Percentiles rank a stretch among this genome's conserved stretches.
These are phyloP conservation scores for Oncorhynchus clarkii DNA, from an alignment of 2,113 vertebrate species.

Conservation along the genomic window DNA sequence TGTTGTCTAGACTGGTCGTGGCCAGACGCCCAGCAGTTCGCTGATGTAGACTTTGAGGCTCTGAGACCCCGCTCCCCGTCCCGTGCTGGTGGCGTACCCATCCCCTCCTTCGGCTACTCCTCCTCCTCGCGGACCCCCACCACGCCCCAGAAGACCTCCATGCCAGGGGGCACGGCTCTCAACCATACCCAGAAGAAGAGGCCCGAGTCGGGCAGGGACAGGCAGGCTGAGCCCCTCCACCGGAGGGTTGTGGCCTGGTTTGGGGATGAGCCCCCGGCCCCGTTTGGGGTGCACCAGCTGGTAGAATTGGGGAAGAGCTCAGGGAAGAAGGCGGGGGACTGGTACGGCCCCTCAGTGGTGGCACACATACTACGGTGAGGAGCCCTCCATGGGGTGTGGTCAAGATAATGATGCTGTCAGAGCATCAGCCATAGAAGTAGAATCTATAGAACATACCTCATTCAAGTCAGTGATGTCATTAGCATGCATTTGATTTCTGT, in stretches of 20 bases:
- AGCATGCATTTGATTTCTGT: too few relatives aligned
- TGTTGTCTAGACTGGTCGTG: constrained; percentile 76
- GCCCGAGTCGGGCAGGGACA: constrained; percentile 41
- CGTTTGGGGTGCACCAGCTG: constrained; percentile 87
- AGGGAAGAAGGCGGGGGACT: constrained; percentile 90
- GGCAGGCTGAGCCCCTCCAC: constrained; percentile 75
- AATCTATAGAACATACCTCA: neutral
- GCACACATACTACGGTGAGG: constrained; percentile 90
- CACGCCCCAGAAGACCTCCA: constrained; percentile 48
- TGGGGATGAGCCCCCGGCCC: constrained; percentile 79
- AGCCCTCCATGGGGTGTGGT: neutral
- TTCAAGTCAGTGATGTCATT: too few relatives aligned
- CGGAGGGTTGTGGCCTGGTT: constrained; percentile 82
- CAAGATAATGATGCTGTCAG: too few relatives aligned
- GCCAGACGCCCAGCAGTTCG: constrained; percentile 69
- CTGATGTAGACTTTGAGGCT: constrained; percentile 76
- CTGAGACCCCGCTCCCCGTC: constrained; percentile 69
- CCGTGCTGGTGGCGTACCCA: constrained; percentile 62
- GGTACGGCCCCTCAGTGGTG: constrained; percentile 89
- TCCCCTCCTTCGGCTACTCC: constrained; percentile 59
- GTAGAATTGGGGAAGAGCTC: constrained; percentile 83
- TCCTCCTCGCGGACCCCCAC: constrained; percentile 42
- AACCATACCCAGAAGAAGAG: constrained; percentile 42
- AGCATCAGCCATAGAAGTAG: too few relatives aligned
- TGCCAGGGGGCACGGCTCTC: constrained; percentile 15